Evolutionary conservation across 2,113 vertebrate species (phyloP).

Genomic region (Thymallus thymallus): DNA sequence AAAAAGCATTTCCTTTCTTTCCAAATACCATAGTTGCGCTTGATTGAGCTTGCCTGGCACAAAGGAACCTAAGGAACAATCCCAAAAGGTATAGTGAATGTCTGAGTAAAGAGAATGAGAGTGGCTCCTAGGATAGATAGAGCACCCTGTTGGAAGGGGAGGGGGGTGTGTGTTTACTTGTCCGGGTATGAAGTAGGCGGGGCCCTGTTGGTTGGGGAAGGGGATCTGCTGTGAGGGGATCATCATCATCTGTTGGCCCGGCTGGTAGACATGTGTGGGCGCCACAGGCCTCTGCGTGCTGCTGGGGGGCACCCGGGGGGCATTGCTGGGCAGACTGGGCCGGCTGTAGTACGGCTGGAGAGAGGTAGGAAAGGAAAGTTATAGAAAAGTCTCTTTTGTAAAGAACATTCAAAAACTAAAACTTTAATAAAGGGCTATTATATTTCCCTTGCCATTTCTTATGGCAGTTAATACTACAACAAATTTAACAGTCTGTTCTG

Average conservation of each 20-base stretch:
- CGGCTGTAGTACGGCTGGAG: constrained; percentile 89
- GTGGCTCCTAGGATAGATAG: background rate
- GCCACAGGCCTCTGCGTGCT: constrained; percentile 86
- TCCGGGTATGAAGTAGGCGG: constrained; percentile 87
- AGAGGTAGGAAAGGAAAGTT: constrained; percentile 17
- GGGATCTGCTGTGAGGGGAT: constrained; percentile 88
- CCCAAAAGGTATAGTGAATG: too few relatives aligned
- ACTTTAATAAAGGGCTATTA: too few relatives aligned
- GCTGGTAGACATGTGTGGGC: constrained; percentile 89
- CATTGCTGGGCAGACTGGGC: constrained; percentile 76
- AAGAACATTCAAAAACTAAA: too few relatives aligned
- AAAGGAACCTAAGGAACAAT: too few relatives aligned
- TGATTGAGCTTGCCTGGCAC: too few relatives aligned
- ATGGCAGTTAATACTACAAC: too few relatives aligned
- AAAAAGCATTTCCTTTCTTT: too few relatives aligned
- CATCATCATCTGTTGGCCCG: constrained; percentile 97
- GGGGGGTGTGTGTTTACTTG: constrained; percentile 67
- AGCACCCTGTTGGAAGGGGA: background rate
- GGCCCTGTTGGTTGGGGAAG: constrained; percentile 83
- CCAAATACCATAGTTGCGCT: too few relatives aligned
- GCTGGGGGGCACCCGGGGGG: constrained; percentile 79
- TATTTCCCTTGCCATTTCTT: too few relatives aligned
- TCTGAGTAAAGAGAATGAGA: too few relatives aligned
- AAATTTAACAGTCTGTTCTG: background rate
- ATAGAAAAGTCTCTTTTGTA: background rate